phyloP scores from a whole-genome alignment of 1,140 invertebrate species.

The Drosophila mayri region DNA sequence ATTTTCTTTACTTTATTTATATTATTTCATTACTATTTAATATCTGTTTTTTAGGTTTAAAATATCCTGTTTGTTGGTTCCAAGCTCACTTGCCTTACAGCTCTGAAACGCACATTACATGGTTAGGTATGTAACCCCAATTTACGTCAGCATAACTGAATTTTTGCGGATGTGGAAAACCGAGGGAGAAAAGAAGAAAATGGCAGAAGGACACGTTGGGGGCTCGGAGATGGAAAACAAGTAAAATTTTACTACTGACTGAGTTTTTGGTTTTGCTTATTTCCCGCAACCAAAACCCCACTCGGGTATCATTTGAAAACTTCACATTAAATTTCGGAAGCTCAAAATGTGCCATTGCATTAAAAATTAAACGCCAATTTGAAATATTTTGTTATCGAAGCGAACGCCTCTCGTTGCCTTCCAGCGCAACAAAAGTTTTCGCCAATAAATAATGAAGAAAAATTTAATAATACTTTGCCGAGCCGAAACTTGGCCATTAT shows the following conservation, averaged over 20 bases:
- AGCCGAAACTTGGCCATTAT: slow-evolving; percentile 75
- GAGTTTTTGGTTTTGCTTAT: slow-evolving; percentile 25
- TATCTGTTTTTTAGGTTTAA: not conserved
- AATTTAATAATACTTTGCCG: slow-evolving; percentile 57
- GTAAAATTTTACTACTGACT: slow-evolving; percentile 34
- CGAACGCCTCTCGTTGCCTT: slow-evolving; percentile 13
- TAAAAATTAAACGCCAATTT: slow-evolving; percentile 64
- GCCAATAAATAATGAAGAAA: slow-evolving; percentile 69
- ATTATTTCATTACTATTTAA: not conserved
- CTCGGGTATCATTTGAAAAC: slow-evolving; percentile 4
- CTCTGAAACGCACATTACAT: slow-evolving; percentile 1
- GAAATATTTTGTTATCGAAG: slow-evolving; percentile 53
- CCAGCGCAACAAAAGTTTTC: slow-evolving; percentile 34
- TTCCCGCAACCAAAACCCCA: slow-evolving; percentile 16
- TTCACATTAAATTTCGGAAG: slow-evolving; percentile 11
- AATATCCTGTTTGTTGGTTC: not conserved
- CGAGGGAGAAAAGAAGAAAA: slow-evolving; percentile 25
- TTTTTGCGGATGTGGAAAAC: slow-evolving; percentile 50
- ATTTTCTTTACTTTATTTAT: no score
- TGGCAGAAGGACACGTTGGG: slow-evolving; percentile 2
- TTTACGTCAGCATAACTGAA: slow-evolving; percentile 60
- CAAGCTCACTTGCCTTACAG: not conserved
- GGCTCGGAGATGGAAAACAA: slow-evolving; percentile 1
- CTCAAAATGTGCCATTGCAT: slow-evolving; percentile 18
- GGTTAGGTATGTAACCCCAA: slow-evolving; percentile 55